These are phyloP conservation scores for Butorides virescens DNA, from an alignment of 2,113 vertebrate species.

Conservation along the genomic window DNA sequence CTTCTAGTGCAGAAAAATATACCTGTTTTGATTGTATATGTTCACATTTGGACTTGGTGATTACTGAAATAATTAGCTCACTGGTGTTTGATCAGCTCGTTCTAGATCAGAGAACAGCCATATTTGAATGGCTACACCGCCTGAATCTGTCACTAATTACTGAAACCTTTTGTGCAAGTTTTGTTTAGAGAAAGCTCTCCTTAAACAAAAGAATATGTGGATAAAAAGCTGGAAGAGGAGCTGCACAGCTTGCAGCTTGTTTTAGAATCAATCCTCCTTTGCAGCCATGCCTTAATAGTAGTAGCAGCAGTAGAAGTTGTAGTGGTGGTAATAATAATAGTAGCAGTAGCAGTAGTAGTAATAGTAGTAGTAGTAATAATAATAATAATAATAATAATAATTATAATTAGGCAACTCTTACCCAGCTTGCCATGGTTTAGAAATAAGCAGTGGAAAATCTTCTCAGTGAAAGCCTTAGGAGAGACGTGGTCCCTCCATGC, in stretches of 20 bases:
- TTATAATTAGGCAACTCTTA: neutral
- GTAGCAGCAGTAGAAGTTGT: neutral
- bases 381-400: too few species aligned
- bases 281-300: neutral
- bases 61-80: constrained; percentile 11
- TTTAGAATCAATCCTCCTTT: neutral
- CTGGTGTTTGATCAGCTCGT: neutral
- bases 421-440: neutral
- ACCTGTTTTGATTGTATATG: neutral
- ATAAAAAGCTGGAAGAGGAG: neutral
- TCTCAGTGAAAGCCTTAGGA: neutral
- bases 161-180: neutral
- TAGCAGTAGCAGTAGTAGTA: too few species aligned
- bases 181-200: neutral
- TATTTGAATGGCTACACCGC: neutral
- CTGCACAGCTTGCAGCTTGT: neutral
- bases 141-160: neutral
- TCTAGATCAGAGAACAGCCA: constrained; percentile 9
- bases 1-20: neutral
- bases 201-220: neutral
- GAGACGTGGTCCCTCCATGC: accelerated
- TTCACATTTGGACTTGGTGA: neutral
- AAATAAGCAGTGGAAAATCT: neutral
- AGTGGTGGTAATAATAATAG: too few species aligned
- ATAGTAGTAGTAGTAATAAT: accelerated